Evolutionary conservation across 2,797 vertebrate genomes (phyloP), one percentile per base, ranked within the genome.

Genomic region (Falco berigora): DNA sequence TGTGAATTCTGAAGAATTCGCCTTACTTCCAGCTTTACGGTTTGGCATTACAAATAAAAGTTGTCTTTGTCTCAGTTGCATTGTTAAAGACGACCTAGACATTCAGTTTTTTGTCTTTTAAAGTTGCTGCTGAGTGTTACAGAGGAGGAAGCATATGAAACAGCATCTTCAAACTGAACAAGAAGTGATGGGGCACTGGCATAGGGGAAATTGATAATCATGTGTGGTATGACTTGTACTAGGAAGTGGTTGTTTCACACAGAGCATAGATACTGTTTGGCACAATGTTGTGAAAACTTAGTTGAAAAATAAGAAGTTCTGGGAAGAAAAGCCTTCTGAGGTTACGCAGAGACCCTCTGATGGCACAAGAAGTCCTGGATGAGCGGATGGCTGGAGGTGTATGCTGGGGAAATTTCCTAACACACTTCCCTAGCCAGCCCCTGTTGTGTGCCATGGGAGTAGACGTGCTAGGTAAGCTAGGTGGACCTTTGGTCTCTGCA

Each of bases 121-220:
- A 52, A 36, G 15, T 21, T 12, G 8, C 36, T 12, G 50, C 4
- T 8, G 1, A 17, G 52, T 14, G 38, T 16, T 20, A 3, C 2
- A 20, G 42, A 36, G 36, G 78, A 58, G 67, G 73, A 55, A 52
- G 64, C 14, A 1, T 4, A 1, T 12, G 66, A 9, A 40, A 2
- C 2, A 3, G 47, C 40, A 10, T 40, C 28, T 30, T 32, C 17
- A 4, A 5, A 22, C 34, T 9, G 19, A 2, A 8, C 15, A 38
- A 36, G 34, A 5, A 30, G 18, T 0, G 9, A 1, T 30, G 73
- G 62, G 62, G 73, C 42, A 28, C 1, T 4, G 50, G 4, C 4
- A 2, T 0, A 4, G 38, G 2, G 23, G 78, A 8, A 56, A 4
- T 1, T 1, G 38, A 4, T 28, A 5, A 25, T 20, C 19, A 4